phyloP scores from a whole-genome alignment of 1,140 invertebrate genomes.

The Aradophagus sp. region DNA sequence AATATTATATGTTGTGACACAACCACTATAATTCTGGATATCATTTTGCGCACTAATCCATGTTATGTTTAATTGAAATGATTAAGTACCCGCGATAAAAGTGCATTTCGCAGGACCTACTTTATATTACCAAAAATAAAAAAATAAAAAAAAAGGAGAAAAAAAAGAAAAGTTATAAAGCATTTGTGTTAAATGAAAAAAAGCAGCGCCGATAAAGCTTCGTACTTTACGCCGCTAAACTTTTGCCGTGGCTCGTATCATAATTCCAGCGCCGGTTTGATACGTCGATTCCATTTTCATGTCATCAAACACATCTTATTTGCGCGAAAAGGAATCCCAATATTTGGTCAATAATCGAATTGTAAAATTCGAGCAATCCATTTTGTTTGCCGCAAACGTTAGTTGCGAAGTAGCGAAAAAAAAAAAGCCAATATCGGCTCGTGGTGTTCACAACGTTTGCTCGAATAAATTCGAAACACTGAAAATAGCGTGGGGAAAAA shows the following conservation, averaged over 20 bases:
- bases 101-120: conserved; percentile 18
- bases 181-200: conserved; percentile 38
- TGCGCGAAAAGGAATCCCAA: conserved; percentile 4
- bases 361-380: conserved; percentile 3
- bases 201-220: conserved; percentile 8
- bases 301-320: conserved; percentile 15
- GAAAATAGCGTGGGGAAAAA: conserved; percentile 8
- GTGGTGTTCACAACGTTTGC: conserved; percentile 9
- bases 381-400: conserved; percentile 7
- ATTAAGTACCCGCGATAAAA: conserved; percentile 36
- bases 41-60: conserved; percentile 26
- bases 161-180: conserved; percentile 37
- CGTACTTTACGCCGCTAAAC: conserved; percentile 13
- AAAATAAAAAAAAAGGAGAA: too few species aligned
- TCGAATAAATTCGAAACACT: conserved; percentile 14
- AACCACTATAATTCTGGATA: conserved; percentile 14
- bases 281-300: conserved; percentile 7
- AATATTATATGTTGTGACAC: conserved; percentile 13
- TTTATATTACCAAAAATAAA: conserved; percentile 21
- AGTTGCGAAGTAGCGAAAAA: conserved; percentile 8
- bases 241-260: conserved; percentile 13
- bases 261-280: conserved; percentile 16
- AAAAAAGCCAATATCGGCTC: conserved; percentile 26
- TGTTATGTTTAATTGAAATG: conserved; percentile 46
- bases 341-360: conserved; percentile 2